These are phyloP conservation scores for Beris morrisii DNA, from an alignment of 2,888 invertebrate species.

Conservation along the genomic window DNA sequence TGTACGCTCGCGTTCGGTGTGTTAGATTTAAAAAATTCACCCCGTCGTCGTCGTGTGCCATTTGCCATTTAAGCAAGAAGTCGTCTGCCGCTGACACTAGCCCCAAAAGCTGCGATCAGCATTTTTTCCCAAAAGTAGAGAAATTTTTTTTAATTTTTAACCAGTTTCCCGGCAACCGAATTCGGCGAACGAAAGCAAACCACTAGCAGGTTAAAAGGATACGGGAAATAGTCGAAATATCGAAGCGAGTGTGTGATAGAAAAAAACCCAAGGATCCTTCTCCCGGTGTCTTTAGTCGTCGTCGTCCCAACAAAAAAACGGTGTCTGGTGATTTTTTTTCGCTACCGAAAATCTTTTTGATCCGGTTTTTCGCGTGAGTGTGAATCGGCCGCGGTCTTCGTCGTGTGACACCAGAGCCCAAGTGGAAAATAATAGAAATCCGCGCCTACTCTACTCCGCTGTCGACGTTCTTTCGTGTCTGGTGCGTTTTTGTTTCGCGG, in stretches of 20 bases:
- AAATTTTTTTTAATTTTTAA: conserved; percentile 29
- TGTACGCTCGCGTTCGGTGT: background rate
- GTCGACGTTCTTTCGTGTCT: conserved; percentile 13
- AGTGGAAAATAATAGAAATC: conserved; percentile 2
- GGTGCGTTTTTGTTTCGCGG: conserved; percentile 23
- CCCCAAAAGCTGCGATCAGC: conserved; percentile 30
- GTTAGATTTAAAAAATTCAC: conserved; percentile 12
- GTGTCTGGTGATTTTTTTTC: background rate
- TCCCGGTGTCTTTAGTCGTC: conserved; percentile 13
- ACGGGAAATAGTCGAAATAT: too few species aligned
- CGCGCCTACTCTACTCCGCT: conserved; percentile 9
- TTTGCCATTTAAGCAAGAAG: conserved; percentile 34
- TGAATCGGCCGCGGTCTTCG: conserved; percentile 19
- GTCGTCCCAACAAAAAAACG: background rate
- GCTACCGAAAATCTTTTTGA: conserved; percentile 5
- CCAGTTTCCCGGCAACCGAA: conserved; percentile 5
- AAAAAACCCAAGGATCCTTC: too few species aligned
- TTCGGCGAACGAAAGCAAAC: conserved; percentile 5
- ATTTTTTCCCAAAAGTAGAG: conserved; percentile 10
- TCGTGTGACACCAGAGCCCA: conserved; percentile 22
- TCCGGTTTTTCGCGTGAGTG: conserved; percentile 26
- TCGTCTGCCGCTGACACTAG: conserved; percentile 10
- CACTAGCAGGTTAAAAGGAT: background rate
- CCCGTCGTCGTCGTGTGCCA: conserved; percentile 20
- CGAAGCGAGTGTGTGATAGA: background rate